Evolutionary conservation across 2,797 vertebrate genomes (phyloP), one percentile per base, ranked within the genome.

Genomic region (Poeciliopsis gracilis): DNA sequence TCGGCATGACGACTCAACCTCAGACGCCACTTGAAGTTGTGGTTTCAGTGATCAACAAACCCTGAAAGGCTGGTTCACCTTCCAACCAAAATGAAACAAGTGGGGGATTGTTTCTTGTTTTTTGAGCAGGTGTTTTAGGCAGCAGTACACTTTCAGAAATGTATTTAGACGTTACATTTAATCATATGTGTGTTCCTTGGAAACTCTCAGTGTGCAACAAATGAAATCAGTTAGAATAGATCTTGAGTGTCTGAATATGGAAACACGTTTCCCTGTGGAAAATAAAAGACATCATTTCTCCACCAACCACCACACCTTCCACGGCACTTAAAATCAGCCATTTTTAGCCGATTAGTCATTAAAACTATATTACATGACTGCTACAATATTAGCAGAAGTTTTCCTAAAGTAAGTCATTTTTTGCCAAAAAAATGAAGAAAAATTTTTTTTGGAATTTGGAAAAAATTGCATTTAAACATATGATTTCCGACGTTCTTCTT

Each of bases 11-110:
- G 18, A 77, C 73, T 84, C 71, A 1, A 79, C 77, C 57, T 82
- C 73, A 84, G 85, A 87, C 78, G 33, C 85, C 87, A 83, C 82
- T 46, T 76, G 11, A 30, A 41, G 43, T 74, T 76, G 80, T 75
- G 36, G 80, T 75, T 45, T 77, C 45, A 79, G 28, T 63, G 82
- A 78, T 59, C 57, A 63, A 30, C 33, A 78, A 72, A 80, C 80
- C 12, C 76, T 36, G 43, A 36, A 43, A 2, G 0, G 11, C 67
- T n/a, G 67, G 1, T 70, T 45, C 2, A 3, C 16, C 7, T 4
- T 43, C 23, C 66, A 41, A 43, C 38, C 23, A 43, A 69, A 13
- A 41, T 5, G 23, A 69, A 69, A 13, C 36, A 25, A 43, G 4
- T 13, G 38, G 2, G 33, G 18, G 7, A 8, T 28, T 57, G 36